Evolutionary conservation across 1,140 invertebrate genomes (phyloP), one percentile per base, ranked within the genome.

Genomic region (Stegodyphus dumicola): DNA sequence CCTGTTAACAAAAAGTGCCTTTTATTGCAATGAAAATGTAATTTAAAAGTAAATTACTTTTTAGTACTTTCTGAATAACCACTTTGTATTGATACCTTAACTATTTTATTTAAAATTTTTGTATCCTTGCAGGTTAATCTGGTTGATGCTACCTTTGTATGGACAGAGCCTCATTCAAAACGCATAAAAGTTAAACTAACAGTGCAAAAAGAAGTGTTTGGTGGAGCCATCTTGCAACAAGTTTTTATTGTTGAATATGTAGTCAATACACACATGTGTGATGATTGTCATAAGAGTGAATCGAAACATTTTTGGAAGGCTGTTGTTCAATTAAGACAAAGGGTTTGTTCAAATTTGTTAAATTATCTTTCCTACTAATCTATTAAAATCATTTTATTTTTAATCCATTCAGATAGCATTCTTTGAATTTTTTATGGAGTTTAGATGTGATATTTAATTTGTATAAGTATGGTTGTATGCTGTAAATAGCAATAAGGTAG

Each of bases 151-250:
- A 94, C 94, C 7, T 99, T 99, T 92, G 93, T 99, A 6, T 99
- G 98, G 98, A 99, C 98, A 54, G 99, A 99, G 90, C 97, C 98
- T 80, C 98, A 99, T 93, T 99, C 98, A 0, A 98, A 97, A 91
- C 93, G 98, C 86, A 94, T 99, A 51, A 99, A 99, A 92, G 94
- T 99, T 0, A 99, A 99, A 92, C 90, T 99, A 74, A 98, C 96
- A 6, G 94, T 99, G n/a, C 97, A 99, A 90, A 97, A 95, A 87
- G 97, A 99, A 93, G 95, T 93, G 15, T 88, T 91, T 87, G 91
- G 91, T 83, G 91, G 91, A 64, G 92, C 92, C 6, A 90, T 93
- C 11, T 88, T 93, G 13, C 92, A 92, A 84, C 92, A 92, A 87
- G 90, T 91, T 3, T 99, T 99, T 90, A 92, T 99, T 74, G 97